Percentiles rank a stretch among this genome's conserved stretches.
These are phyloP conservation scores for Triplophysa dalaica DNA, from an alignment of 2,113 vertebrate genomes.

Conservation along the genomic window DNA sequence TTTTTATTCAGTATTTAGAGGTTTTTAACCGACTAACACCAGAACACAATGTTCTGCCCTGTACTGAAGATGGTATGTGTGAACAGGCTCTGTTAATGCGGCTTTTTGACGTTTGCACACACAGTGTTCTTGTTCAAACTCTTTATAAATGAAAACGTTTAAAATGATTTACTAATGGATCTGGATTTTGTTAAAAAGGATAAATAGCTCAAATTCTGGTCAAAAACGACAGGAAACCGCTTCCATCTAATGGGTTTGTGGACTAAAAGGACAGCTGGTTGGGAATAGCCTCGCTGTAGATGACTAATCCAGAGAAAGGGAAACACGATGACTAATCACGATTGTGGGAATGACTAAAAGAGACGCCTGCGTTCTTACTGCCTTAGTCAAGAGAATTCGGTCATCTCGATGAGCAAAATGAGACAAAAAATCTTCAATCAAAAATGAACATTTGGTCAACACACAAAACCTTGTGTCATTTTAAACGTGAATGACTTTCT, in stretches of 20 bases:
- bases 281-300: slow-evolving; percentile 26
- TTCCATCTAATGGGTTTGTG: neutral
- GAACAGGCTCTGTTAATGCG: neutral
- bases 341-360: slow-evolving; percentile 9
- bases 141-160: neutral
- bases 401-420: slow-evolving; percentile 22
- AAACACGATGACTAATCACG: slow-evolving; percentile 45
- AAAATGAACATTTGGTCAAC: no score
- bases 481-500: no score
- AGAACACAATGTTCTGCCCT: neutral
- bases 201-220: neutral
- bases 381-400: slow-evolving; percentile 28
- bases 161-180: neutral
- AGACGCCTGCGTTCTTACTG: neutral
- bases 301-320: slow-evolving; percentile 37
- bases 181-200: neutral
- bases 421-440: neutral
- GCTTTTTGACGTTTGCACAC: neutral
- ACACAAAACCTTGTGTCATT: no score
- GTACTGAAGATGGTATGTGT: neutral
- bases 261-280: slow-evolving; percentile 16
- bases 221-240: slow-evolving; percentile 40
- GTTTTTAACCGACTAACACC: neutral
- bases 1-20: neutral
- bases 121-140: neutral